Conservation (phyloP, 2,113 vertebrate species). For the Vimba vimba region DNA sequence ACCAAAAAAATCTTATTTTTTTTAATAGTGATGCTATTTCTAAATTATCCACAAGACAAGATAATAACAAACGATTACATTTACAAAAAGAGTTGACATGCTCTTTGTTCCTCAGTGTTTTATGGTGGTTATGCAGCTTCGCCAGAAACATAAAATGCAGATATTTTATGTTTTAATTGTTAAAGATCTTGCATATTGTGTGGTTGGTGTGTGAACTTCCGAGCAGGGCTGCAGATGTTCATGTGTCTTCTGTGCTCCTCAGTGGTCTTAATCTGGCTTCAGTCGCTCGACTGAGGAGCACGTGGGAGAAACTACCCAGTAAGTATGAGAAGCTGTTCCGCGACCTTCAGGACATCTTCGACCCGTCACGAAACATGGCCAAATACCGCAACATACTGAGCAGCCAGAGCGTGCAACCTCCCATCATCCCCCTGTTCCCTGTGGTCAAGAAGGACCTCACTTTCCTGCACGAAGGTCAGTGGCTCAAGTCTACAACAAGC, state of each 20-base stretch:
- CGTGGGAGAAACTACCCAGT: constrained; percentile 96
- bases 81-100: too few species aligned
- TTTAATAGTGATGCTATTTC: background rate
- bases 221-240: background rate
- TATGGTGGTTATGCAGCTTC: background rate
- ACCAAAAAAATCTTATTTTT: too few species aligned
- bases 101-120: background rate
- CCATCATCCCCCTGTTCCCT: constrained; percentile 96
- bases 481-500: background rate
- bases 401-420: constrained; percentile 96
- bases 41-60: background rate
- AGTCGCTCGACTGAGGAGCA: constrained; percentile 87
- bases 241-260: constrained; percentile 46
- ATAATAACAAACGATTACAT: background rate
- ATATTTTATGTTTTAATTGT: background rate
- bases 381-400: constrained; percentile 97
- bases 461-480: constrained; percentile 94
- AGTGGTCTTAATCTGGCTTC: constrained; percentile 95
- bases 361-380: constrained; percentile 97
- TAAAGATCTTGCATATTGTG: background rate
- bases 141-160: background rate
- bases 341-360: constrained; percentile 96
- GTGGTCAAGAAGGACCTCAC: constrained; percentile 99
- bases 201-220: background rate
- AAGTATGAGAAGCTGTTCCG: constrained; percentile 95